Conservation (phyloP, 1,140 invertebrate genomes). For the Diorhabda elongata region DNA sequence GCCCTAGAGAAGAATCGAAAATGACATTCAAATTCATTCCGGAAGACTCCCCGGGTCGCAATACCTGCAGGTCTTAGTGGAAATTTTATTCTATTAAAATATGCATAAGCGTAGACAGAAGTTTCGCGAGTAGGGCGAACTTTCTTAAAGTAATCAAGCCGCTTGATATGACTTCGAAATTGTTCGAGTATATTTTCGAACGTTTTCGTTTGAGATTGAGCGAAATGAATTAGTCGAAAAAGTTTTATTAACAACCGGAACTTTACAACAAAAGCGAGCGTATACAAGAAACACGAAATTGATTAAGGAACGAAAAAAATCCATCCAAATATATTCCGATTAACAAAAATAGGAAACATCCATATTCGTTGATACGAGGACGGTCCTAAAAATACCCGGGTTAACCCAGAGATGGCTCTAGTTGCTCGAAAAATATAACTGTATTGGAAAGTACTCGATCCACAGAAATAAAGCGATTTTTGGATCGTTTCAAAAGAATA, state of each 20-base stretch:
- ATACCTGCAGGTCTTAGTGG: conserved; percentile 11
- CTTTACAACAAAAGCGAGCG: no score
- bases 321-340: no score
- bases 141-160: neutral
- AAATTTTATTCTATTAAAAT: conserved; percentile 13
- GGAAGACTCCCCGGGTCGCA: conserved; percentile 6
- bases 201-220: neutral
- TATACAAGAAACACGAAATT: no score
- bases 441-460: no score
- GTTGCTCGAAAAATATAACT: no score
- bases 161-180: conserved; percentile 3
- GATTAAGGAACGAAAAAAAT: no score
- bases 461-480: no score
- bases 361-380: no score
- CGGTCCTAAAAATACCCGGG: no score
- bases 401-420: no score
- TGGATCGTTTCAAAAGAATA: no score
- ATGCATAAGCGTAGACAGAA: conserved; percentile 11
- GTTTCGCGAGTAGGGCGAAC: neutral
- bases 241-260: neutral
- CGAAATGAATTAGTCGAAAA: conserved; percentile 3
- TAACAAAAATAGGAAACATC: no score
- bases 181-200: neutral
- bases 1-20: conserved; percentile 10
- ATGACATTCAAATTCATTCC: conserved; percentile 14